Conservation (phyloP, 2,888 invertebrate genomes). For the Ametastegia equiseti region DNA sequence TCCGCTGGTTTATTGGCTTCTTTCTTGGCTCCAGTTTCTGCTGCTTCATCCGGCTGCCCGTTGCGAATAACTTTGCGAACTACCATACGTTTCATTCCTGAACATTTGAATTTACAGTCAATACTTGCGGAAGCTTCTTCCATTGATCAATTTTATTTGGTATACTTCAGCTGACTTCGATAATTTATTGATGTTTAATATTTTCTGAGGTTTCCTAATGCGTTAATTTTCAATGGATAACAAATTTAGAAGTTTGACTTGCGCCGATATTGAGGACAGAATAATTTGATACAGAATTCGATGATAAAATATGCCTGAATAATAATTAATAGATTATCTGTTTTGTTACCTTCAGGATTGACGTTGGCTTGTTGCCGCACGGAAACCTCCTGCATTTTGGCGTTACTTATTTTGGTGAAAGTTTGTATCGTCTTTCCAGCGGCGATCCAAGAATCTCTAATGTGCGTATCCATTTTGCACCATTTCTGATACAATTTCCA, state of each 20-base stretch:
- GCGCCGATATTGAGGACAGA: too few relatives aligned
- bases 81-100: slow-evolving; percentile 67
- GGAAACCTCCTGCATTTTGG: slow-evolving; percentile 81
- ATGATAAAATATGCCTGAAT: too few relatives aligned
- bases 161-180: too few relatives aligned
- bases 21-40: slow-evolving; percentile 64
- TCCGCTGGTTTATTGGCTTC: slow-evolving; percentile 62
- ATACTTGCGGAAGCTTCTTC: too few relatives aligned
- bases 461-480: slow-evolving; percentile 87
- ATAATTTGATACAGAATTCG: too few relatives aligned
- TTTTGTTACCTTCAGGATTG: slow-evolving; percentile 60
- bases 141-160: too few relatives aligned
- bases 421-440: slow-evolving; percentile 88
- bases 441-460: slow-evolving; percentile 87
- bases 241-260: too few relatives aligned
- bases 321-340: neutral
- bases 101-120: slow-evolving; percentile 1
- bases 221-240: too few relatives aligned
- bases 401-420: slow-evolving; percentile 82
- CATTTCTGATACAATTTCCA: slow-evolving; percentile 91
- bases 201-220: too few relatives aligned
- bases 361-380: slow-evolving; percentile 56
- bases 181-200: too few relatives aligned
- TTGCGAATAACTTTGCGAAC: slow-evolving; percentile 72
- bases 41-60: slow-evolving; percentile 70